Percentiles rank a stretch among this genome's conserved stretches.
Evolutionary conservation across 2,113 vertebrate genomes (phyloP).

Genomic region (Paratilapia polleni): DNA sequence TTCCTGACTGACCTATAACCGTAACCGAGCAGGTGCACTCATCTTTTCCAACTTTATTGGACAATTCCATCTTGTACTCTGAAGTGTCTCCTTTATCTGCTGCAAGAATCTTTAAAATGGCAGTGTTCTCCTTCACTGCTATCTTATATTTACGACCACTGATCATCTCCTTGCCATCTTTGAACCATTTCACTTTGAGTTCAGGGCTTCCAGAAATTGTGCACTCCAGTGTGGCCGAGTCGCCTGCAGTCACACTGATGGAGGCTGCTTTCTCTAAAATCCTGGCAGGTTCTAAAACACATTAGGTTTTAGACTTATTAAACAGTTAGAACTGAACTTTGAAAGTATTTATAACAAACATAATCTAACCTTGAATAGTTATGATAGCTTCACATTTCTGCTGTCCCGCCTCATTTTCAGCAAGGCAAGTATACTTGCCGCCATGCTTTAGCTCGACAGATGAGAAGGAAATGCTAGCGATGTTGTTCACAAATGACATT

Average conservation of each 20-base stretch:
- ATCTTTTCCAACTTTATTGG: conserved; percentile 92
- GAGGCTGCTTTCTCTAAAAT: conserved; percentile 89
- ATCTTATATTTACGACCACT: conserved; percentile 92
- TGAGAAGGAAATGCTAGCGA: conserved; percentile 84
- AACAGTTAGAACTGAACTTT: not conserved
- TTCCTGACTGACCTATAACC: conserved; percentile 84
- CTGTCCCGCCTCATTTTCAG: conserved; percentile 93
- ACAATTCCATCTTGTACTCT: conserved; percentile 91
- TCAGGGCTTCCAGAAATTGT: conserved; percentile 91
- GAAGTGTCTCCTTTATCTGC: conserved; percentile 89
- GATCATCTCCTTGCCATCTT: conserved; percentile 87
- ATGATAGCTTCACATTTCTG: conserved; percentile 92
- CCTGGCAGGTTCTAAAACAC: conserved; percentile 91
- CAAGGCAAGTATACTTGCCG: conserved; percentile 91
- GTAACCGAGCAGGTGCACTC: conserved; percentile 88
- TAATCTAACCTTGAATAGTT: conserved; percentile 91
- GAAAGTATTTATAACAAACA: not conserved
- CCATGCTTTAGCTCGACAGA: conserved; percentile 84
- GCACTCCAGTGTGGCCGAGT: conserved; percentile 89
- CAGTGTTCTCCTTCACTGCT: conserved; percentile 88
- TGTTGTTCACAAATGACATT: conserved; percentile 87
- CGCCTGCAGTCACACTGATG: conserved; percentile 92
- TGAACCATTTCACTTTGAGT: conserved; percentile 95
- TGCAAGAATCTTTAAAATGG: conserved; percentile 89
- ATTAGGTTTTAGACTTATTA: conserved; percentile 14